phyloP scores from a whole-genome alignment of 2,888 invertebrate genomes.

The Agriopis aurantiaria region DNA sequence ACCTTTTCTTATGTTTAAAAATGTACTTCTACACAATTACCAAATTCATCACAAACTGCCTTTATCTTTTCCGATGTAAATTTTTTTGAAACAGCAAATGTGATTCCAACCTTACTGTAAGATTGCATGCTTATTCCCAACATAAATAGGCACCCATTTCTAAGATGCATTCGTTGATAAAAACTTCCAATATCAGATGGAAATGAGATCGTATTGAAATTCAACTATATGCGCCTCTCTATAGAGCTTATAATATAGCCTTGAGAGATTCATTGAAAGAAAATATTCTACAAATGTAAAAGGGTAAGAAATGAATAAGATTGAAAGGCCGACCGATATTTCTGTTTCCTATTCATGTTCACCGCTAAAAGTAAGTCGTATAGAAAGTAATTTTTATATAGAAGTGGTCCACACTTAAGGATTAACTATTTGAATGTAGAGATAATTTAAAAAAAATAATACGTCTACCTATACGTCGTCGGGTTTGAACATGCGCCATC shows the following conservation, averaged over 20 bases:
- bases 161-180: slow-evolving; percentile 1
- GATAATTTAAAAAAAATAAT: too few relatives aligned
- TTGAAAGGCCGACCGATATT: slow-evolving; percentile 21
- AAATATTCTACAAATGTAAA: slow-evolving; percentile 11
- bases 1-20: too few relatives aligned
- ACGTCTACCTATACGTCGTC: too few relatives aligned
- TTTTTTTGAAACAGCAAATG: too few relatives aligned
- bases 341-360: neutral
- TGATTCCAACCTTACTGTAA: neutral
- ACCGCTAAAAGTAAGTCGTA: too few relatives aligned
- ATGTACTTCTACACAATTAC: too few relatives aligned
- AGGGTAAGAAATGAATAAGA: slow-evolving; percentile 26
- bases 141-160: neutral
- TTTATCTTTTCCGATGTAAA: too few relatives aligned
- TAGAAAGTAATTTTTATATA: too few relatives aligned
- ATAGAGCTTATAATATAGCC: neutral
- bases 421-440: too few relatives aligned
- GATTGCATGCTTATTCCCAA: neutral
- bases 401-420: too few relatives aligned
- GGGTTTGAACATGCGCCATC: too few relatives aligned
- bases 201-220: neutral
- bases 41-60: too few relatives aligned
- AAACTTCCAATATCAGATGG: neutral
- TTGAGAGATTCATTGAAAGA: slow-evolving; percentile 15
- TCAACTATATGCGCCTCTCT: neutral